Evolutionary conservation across 2,113 vertebrate genomes (phyloP), one percentile per base, ranked within the genome.

Genomic region (Coptodon bakossiorum): DNA sequence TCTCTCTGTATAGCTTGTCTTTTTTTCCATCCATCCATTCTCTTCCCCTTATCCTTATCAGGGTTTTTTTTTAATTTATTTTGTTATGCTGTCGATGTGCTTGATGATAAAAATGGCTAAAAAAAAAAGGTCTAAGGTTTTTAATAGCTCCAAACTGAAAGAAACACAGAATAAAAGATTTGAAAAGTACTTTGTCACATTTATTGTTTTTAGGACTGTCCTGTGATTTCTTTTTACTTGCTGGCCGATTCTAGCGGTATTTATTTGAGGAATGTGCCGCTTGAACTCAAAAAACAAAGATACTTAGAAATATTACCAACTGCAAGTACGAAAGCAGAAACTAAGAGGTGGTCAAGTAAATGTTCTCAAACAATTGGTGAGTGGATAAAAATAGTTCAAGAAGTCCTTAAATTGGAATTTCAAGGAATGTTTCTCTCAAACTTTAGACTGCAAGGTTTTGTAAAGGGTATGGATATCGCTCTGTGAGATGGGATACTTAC

Each of bases 141-240:
- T n/a, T 63, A 63, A 36, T 36, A 12, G 17, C 29, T 12, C 6
- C 17, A 63, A n/a, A 12, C 6, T 63, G 6, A 63, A 63, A 63
- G 9, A 63, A 36, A 36, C 59, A n/a, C 59, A 63, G 31, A 54
- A n/a, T 24, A 24, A n/a, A 63, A 36, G 17, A 63, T 17, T 1
- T 63, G 56, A 36, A 63, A 36, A 7, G 31, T 63, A n/a, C 17
- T 63, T 7, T 17, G 61, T 38, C 61, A 66, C 17, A 11, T 66
- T 3, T 3, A 66, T 0, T 1, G 31, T 38, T 66, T 66, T 66
- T 22, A 22, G 0, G 0, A 66, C 6, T 66, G 10, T 66, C 34
- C 34, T 22, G 34, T 38, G 34, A 38, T 38, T 66, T 66, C 10
- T 38, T 38, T 38, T 38, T 38, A 38, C 6, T 66, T n/a, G 19